phyloP scores from a whole-genome alignment of 2,113 vertebrate species.

The Thermophis baileyi region DNA sequence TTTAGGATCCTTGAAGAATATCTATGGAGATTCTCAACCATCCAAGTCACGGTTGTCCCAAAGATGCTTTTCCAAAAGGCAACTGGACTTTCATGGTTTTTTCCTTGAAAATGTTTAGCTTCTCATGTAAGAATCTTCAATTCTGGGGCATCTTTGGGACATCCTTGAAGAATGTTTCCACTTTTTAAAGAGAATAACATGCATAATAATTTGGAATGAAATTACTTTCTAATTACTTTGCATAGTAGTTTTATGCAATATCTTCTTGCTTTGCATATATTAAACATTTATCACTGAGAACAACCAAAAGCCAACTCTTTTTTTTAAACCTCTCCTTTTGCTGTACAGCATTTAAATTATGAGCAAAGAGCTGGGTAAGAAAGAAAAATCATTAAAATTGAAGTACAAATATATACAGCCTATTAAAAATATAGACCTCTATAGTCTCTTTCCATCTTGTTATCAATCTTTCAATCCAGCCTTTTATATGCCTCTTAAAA shows the following conservation, averaged over 20 bases:
- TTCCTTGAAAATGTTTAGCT: background rate
- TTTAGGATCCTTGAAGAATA: background rate
- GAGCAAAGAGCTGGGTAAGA: background rate
- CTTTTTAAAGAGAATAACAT: conserved; percentile 29
- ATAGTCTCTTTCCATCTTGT: background rate
- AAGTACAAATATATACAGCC: background rate
- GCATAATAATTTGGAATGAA: conserved; percentile 23
- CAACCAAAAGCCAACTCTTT: background rate
- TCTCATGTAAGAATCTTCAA: background rate
- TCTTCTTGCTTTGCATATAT: background rate
- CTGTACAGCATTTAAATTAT: background rate
- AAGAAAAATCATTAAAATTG: background rate
- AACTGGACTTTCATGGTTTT: background rate
- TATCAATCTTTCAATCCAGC: background rate
- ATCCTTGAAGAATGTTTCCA: conserved; percentile 1
- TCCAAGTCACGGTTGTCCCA: background rate
- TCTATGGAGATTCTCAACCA: background rate
- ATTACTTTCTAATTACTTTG: conserved; percentile 17
- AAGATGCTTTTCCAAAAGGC: background rate
- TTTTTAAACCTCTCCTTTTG: background rate
- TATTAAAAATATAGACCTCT: background rate
- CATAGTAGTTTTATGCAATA: background rate
- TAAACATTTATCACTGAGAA: background rate
- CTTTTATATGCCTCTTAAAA: background rate
- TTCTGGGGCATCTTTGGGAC: background rate